Base-by-base conservation (phyloP, 2,888 invertebrate species). In the Lasioglossum lativentre region DNA sequence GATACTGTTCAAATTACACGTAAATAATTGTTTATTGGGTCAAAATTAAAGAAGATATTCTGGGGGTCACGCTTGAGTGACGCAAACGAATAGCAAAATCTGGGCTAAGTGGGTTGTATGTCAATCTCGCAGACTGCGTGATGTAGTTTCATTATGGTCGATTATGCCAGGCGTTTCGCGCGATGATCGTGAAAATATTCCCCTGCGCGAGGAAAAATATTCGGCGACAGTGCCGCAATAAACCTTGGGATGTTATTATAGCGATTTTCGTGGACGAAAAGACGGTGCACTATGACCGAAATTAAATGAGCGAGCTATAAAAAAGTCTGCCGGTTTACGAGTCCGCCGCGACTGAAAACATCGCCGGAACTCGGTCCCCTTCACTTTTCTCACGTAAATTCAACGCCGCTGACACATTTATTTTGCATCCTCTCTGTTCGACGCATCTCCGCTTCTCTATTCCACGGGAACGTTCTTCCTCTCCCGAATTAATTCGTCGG, bases 321-420 rank as follows among this genome's bases (percentile, higher is more conserved):
- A 85, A 81, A 82, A 75, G 80, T 75, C 71, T 14, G 40, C 45
- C 59, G 63, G 70, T 86, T 82, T 77, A 72, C 76, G 75, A 78
- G 75, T 16, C 27, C 0, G 38, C 38, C 38, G 38, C 30, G 47
- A 30, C 45, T 77, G 74, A 72, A 75, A 83, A 80, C 72, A 47
- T 42, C 72, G 2, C 23, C 30, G 27, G n/a, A 30, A 27, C 66
- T n/a, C 38, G 23, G 23, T 23, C 47, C 47, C 27, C 56, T 56
- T 19, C 34, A 27, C 80, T 80, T 47, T 78, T 66, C 75, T 75
- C 72, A 59, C 76, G 86, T 85, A 86, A 86, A 86, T 87, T 86
- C 80, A 80, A 72, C 78, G 42, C 27, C 42, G 27, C 71, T 59
- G 40, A 52, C 56, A 63, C 82, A 59, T 76, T 82, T 79, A 76